Conservation (phyloP, 1,140 invertebrate species). For the Linepithema humile region DNA sequence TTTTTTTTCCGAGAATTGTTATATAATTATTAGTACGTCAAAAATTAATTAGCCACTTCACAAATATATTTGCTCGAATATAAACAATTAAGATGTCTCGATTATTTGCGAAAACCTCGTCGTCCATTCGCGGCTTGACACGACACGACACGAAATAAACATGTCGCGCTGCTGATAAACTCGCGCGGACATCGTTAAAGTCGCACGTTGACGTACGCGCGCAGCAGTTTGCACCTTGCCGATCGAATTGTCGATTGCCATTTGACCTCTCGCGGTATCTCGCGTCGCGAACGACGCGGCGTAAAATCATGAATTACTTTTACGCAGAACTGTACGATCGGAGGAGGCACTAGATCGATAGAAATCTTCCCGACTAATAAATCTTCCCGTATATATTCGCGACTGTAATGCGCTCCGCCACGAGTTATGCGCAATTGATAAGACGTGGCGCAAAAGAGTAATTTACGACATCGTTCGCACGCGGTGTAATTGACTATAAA, state of each 20-base stretch:
- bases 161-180: slow-evolving; percentile 26
- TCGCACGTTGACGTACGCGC: not conserved
- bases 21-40: not conserved
- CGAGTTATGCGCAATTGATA: slow-evolving; percentile 69
- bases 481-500: slow-evolving; percentile 64
- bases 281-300: not conserved
- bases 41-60: not conserved
- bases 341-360: slow-evolving; percentile 49
- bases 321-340: slow-evolving; percentile 39
- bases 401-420: slow-evolving; percentile 41
- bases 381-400: slow-evolving; percentile 57
- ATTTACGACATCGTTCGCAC: slow-evolving; percentile 65
- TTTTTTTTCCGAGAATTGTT: not conserved
- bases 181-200: slow-evolving; percentile 25
- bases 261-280: slow-evolving; percentile 54
- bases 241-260: slow-evolving; percentile 60
- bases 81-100: not conserved
- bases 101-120: not conserved
- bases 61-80: not conserved
- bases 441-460: slow-evolving; percentile 63
- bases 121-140: not conserved
- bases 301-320: slow-evolving; percentile 36
- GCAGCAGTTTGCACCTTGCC: not conserved
- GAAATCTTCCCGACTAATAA: slow-evolving; percentile 65
- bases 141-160: slow-evolving; percentile 21